Evolutionary conservation across 1,140 invertebrate species (phyloP), one percentile per base, ranked within the genome.

Genomic region (Sycophila sp.): DNA sequence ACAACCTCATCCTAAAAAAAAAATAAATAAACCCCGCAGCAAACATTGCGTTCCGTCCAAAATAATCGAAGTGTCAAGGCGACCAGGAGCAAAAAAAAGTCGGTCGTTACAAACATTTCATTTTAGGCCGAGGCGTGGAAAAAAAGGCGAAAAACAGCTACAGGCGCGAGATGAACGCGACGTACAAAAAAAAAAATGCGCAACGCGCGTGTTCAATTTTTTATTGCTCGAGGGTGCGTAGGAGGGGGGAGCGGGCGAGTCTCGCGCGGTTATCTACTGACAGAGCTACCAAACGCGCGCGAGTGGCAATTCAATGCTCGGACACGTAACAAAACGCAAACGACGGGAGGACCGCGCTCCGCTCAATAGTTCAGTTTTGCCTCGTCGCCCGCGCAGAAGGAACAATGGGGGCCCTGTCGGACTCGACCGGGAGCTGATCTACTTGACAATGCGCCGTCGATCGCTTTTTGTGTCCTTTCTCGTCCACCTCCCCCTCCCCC

Each of bases 381-480:
- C 24, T 13, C 38, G 32, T 11, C 17, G 36, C 11, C 5, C 7
- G 40, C 4, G 4, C 40, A n/a, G 2, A 15, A 34, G 53, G 28
- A 13, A 38, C 56, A 59, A 59, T 38, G 56, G 56, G 17, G 34
- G 4, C 19, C 56, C 24, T n/a, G 56, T n/a, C 36, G 2, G 32
- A 59, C 56, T 28, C 56, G 22, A 40, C 2, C 56, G 56, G 15
- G 19, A 28, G 38, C 38, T 42, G 58, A 60, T 60, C 36, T 60
- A 60, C 38, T 60, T 60, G 58, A 60, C 58, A 60, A 60, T 60
- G 58, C 58, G n/a, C 24, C 38, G 13, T 60, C 24, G 58, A 60
- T 60, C 24, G 38, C 58, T 45, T 60, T 60, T 42, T 60, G 15
- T 26, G 28, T 6, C 15, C 13, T 8, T 38, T 60, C 24, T n/a